These are phyloP conservation scores for Stichopus horrens DNA, from an alignment of 53 echinoderm and acorn worm species.

Conservation along the genomic window DNA sequence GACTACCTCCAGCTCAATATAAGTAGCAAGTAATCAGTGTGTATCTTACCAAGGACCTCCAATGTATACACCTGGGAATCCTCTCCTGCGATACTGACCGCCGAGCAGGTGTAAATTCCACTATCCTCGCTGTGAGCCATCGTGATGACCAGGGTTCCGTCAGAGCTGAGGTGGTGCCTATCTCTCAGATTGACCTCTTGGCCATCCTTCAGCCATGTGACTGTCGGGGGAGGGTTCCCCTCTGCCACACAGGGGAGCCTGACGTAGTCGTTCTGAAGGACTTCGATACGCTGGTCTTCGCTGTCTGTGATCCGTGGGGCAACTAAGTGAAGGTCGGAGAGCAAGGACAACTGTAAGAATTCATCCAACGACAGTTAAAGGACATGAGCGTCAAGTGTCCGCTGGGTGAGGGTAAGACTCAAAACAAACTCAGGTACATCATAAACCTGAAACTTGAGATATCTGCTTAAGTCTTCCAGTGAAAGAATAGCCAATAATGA, in stretches of 20 bases:
- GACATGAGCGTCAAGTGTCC: no score
- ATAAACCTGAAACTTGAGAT: no score
- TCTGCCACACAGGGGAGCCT: slow-evolving; percentile 71
- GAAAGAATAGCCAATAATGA: no score
- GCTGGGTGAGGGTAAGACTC: no score
- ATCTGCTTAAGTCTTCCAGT: no score
- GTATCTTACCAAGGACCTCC: slow-evolving; percentile 66
- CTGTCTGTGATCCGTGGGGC: slow-evolving; percentile 59
- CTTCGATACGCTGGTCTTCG: slow-evolving; percentile 50
- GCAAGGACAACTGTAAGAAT: background rate
- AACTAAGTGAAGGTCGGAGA: slow-evolving; percentile 45
- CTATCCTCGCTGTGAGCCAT: slow-evolving; percentile 59
- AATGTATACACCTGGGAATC: slow-evolving; percentile 62
- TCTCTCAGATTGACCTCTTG: slow-evolving; percentile 41
- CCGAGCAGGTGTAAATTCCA: slow-evolving; percentile 72
- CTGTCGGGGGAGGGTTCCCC: slow-evolving; percentile 71
- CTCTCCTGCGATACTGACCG: slow-evolving; percentile 72
- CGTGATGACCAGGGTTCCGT: slow-evolving; percentile 58
- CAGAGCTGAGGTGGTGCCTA: slow-evolving; percentile 34
- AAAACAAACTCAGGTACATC: no score
- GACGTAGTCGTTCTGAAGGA: slow-evolving; percentile 59
- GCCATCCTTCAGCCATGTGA: slow-evolving; percentile 73
- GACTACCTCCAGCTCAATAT: no score
- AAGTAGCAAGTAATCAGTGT: no score
- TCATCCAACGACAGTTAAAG: no score